Base-by-base conservation (phyloP, 2,797 vertebrate genomes). In the Falco biarmicus region DNA sequence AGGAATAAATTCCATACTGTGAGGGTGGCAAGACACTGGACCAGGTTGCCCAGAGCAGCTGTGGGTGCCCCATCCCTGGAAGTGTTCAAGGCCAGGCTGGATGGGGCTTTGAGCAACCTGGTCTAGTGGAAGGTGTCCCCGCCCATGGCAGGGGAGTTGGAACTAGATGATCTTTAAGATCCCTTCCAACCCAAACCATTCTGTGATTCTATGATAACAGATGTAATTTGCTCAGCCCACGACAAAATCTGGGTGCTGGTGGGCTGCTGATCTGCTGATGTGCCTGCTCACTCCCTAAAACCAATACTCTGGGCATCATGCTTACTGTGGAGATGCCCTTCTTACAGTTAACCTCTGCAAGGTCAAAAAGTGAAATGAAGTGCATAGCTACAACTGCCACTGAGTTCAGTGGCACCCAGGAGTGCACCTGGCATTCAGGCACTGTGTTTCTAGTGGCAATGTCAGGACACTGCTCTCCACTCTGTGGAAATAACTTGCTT, bases 271-370 rank as follows among this genome's bases (percentile, higher is more conserved):
- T 60, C 41, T 84, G 39, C 74, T 45, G 43, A 45, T 20, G n/a
- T 0, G 0, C 15, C 28, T 20, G 8, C 47, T 66, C 0, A 0
- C 56, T 73, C 39, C 32, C 32, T 37, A 68, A 73, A 87, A 63
- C n/a, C 5, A 1, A 31, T 61, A 8, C 11, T 74, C 63, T 1
- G 2, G 54, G 17, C 39, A n/a, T 14, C 0, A 0, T 1, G 6
- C 21, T 70, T 51, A 10, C 19, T 60, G 63, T 50, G 43, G 74
- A 71, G 60, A 39, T 5, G 4, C 34, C 11, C 16, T 65, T 81
- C 50, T 84, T 63, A 60, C 22, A 54, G 11, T 21, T 34, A 77
- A 45, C 15, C 6, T 75, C 17, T 43, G 7, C 11, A 68, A 68
- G 29, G 50, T n/a, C 45, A 76, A 47, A 29, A 74, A 65, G 7